phyloP scores from a whole-genome alignment of 64 coral and sea anemone genomes.

The Pocillopora damicornis region DNA sequence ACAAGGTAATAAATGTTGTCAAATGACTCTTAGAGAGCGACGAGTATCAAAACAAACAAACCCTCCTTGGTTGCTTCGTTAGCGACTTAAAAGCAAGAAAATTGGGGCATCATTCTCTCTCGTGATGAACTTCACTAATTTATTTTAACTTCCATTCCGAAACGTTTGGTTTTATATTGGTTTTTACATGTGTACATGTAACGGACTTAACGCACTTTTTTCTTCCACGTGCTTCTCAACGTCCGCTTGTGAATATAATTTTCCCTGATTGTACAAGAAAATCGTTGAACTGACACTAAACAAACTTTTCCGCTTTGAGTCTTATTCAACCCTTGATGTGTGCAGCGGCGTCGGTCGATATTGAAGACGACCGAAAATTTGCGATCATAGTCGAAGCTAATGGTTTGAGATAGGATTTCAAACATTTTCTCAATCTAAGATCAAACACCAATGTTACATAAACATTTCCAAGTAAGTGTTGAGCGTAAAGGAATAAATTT shows the following conservation, averaged over 20 bases:
- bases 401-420: too few species aligned
- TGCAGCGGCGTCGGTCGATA: too few species aligned
- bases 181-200: background rate
- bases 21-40: too few species aligned
- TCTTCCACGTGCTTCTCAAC: slow-evolving; percentile 12
- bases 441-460: too few species aligned
- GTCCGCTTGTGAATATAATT: background rate
- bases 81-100: too few species aligned
- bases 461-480: background rate
- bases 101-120: too few species aligned
- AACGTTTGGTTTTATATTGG: background rate
- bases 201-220: background rate
- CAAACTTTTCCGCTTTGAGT: background rate
- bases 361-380: too few species aligned
- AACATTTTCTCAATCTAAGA: background rate
- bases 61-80: too few species aligned
- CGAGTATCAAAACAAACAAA: too few species aligned
- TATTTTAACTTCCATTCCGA: background rate
- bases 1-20: too few species aligned
- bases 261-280: background rate
- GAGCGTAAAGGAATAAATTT: too few species aligned
- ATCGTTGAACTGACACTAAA: slow-evolving; percentile 2
- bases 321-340: background rate
- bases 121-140: background rate
- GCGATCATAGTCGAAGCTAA: too few species aligned